phyloP scores from a whole-genome alignment of 2,888 invertebrate genomes.

The Pyrochroa serraticornis region DNA sequence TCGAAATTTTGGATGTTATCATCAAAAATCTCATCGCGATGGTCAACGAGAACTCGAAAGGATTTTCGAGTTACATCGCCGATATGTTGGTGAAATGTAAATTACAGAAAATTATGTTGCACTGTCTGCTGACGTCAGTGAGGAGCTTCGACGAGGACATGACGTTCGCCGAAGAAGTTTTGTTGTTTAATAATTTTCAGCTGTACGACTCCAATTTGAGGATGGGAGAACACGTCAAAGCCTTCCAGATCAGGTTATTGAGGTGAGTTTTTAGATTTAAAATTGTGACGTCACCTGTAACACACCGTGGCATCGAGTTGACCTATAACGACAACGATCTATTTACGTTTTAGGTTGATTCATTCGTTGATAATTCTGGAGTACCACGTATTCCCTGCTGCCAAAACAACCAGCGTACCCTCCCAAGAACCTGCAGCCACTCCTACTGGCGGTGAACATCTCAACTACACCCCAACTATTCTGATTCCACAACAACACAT shows the following conservation, averaged over 20 bases:
- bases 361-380: slow-evolving; percentile 77
- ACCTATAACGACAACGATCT: neutral
- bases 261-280: slow-evolving; percentile 51
- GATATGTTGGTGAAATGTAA: slow-evolving; percentile 78
- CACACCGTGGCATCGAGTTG: neutral
- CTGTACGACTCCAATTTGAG: slow-evolving; percentile 63
- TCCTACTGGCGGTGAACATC: slow-evolving; percentile 53
- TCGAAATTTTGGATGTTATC: slow-evolving; percentile 74
- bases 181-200: slow-evolving; percentile 74
- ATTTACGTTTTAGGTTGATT: slow-evolving; percentile 62
- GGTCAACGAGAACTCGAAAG: slow-evolving; percentile 77
- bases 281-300: neutral
- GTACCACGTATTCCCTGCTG: slow-evolving; percentile 64
- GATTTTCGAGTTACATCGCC: slow-evolving; percentile 77
- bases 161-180: slow-evolving; percentile 76
- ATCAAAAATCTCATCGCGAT: slow-evolving; percentile 75
- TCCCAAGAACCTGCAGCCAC: slow-evolving; percentile 42
- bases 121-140: slow-evolving; percentile 80
- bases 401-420: slow-evolving; percentile 32
- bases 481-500: slow-evolving; percentile 81
- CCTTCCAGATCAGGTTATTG: slow-evolving; percentile 71
- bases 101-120: slow-evolving; percentile 82
- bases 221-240: slow-evolving; percentile 68
- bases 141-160: slow-evolving; percentile 64
- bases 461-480: slow-evolving; percentile 69